Percentiles rank a stretch among this genome's conserved stretches.
phyloP scores from a whole-genome alignment of 1,140 invertebrate species.

The Leucophenga varia region DNA sequence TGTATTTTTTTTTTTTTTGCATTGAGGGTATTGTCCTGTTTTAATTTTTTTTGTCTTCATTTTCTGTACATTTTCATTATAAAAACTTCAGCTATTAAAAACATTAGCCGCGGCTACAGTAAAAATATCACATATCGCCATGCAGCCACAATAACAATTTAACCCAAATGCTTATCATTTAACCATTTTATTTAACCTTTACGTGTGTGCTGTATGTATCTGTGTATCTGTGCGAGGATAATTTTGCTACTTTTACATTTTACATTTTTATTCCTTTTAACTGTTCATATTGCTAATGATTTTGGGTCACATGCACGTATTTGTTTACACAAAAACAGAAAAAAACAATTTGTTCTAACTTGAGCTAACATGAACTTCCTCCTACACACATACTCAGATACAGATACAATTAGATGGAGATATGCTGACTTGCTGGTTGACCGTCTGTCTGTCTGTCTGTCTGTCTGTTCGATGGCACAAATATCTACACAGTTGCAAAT shows the following conservation, averaged over 20 bases:
- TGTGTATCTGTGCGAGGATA: constrained; percentile 44
- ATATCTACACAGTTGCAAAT: no score
- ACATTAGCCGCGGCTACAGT: constrained; percentile 38
- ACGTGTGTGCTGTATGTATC: constrained; percentile 12
- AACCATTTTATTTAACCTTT: constrained; percentile 54
- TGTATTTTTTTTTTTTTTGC: neutral
- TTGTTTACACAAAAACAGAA: no score
- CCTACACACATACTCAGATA: no score
- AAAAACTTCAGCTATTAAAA: constrained; percentile 54
- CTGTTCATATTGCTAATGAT: constrained; percentile 54
- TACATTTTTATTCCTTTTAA: constrained; percentile 38
- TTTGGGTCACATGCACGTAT: constrained; percentile 45
- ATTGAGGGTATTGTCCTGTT: neutral
- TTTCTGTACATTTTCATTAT: constrained; percentile 52
- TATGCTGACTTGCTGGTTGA: no score
- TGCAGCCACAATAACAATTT: constrained; percentile 30
- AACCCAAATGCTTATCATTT: constrained; percentile 54
- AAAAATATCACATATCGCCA: neutral
- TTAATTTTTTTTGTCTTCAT: constrained; percentile 21
- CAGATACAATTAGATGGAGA: no score
- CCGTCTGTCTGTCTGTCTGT: no score
- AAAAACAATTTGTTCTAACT: no score
- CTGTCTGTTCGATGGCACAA: no score
- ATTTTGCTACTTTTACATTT: no score
- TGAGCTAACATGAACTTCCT: no score